Conservation (phyloP, 2,797 vertebrate species). For the Novumbra hubbsi region DNA sequence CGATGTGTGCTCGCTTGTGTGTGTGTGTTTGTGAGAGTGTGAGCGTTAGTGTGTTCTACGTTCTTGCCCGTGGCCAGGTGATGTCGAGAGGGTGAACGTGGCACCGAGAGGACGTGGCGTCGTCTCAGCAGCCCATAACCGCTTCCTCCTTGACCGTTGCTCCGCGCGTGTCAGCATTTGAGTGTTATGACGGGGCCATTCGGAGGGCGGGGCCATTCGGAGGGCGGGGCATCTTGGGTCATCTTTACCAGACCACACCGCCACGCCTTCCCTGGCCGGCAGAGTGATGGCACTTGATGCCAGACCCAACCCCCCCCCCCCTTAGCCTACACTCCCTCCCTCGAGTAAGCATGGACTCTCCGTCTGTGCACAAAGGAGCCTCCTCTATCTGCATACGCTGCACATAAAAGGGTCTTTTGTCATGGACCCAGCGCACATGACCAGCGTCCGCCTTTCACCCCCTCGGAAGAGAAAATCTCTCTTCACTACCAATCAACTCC, state of each 20-base stretch:
- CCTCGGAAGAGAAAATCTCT: slow-evolving; percentile 53
- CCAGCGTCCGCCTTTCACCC: slow-evolving; percentile 76
- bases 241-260: slow-evolving; percentile 53
- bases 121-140: slow-evolving; percentile 28
- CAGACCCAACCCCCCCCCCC: slow-evolving; percentile 59
- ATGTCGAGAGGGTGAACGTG: not conserved
- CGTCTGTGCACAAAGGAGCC: slow-evolving; percentile 80
- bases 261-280: slow-evolving; percentile 38
- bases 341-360: slow-evolving; percentile 72
- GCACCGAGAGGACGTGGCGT: slow-evolving; percentile 45
- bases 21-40: slow-evolving; percentile 22
- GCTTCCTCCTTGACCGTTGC: too few species aligned
- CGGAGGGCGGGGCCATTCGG: slow-evolving; percentile 19
- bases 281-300: slow-evolving; percentile 72
- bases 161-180: too few species aligned
- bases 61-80: slow-evolving; percentile 33
- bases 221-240: slow-evolving; percentile 42
- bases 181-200: too few species aligned
- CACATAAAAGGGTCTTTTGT: slow-evolving; percentile 87
- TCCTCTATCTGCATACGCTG: slow-evolving; percentile 81
- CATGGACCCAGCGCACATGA: slow-evolving; percentile 76
- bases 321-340: slow-evolving; percentile 36
- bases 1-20: not conserved
- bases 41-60: not conserved
- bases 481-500: slow-evolving; percentile 45